Conservation (phyloP, 2,797 vertebrate genomes). For the Acomys russatus region DNA sequence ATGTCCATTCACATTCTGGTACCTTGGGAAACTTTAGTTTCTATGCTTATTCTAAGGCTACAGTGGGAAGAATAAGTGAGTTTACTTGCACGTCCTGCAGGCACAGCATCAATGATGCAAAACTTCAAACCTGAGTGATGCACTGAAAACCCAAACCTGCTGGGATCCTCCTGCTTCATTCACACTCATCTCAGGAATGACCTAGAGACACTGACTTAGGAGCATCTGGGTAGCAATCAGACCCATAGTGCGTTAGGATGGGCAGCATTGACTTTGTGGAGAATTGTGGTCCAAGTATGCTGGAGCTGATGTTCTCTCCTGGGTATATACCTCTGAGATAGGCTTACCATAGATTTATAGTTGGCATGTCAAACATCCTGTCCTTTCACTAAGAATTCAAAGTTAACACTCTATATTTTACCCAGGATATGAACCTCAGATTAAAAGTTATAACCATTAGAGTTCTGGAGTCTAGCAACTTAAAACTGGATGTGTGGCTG, state of each 20-base stretch:
- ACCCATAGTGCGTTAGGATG: not conserved
- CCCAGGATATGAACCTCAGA: not conserved
- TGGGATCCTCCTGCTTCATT: conserved; percentile 54
- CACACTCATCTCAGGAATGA: conserved; percentile 55
- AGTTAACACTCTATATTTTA: not conserved
- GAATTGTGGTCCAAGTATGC: not conserved
- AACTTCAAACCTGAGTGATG: conserved; percentile 7
- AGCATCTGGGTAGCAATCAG: not conserved
- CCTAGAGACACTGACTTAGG: not conserved
- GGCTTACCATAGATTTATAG: conserved; percentile 17
- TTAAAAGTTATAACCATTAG: not conserved
- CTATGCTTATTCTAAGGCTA: not conserved
- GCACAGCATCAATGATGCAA: not conserved
- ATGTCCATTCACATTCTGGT: not conserved
- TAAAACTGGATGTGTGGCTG: not conserved
- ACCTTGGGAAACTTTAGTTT: not conserved
- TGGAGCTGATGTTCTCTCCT: not conserved
- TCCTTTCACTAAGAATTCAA: conserved; percentile 51
- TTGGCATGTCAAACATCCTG: not conserved
- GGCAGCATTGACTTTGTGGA: not conserved
- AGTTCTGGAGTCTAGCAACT: not conserved
- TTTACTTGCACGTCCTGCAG: not conserved
- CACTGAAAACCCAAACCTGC: not conserved
- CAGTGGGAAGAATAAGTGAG: not conserved
- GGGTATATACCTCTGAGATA: not conserved